Conservation (phyloP, 2,113 vertebrate species). For the Oncorhynchus keta region DNA sequence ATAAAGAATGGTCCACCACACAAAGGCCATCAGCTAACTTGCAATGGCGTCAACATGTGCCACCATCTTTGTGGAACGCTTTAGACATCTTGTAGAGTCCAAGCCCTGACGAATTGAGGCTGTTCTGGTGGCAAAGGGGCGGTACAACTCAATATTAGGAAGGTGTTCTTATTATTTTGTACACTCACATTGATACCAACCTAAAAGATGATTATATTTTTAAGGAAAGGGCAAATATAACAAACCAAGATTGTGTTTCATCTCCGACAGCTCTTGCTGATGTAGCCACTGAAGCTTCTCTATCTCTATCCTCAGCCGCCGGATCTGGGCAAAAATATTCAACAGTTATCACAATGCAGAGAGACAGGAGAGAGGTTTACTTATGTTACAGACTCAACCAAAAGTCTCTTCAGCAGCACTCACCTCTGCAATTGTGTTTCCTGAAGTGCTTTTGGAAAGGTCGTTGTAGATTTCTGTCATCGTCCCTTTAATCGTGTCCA, state of each 20-base stretch:
- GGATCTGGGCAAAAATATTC: constrained; percentile 75
- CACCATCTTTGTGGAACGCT: no score
- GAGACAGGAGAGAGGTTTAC: background rate
- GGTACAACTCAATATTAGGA: no score
- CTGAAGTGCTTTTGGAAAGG: constrained; percentile 93
- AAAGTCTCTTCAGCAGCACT: constrained; percentile 16
- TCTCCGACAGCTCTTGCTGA: constrained; percentile 94
- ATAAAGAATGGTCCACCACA: no score
- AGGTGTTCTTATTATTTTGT: no score
- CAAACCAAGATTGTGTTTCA: constrained; percentile 96
- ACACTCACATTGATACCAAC: background rate
- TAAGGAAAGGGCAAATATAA: background rate
- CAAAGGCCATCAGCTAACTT: no score
- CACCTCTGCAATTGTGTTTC: constrained; percentile 96
- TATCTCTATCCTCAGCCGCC: constrained; percentile 94
- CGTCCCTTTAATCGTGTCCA: constrained; percentile 98
- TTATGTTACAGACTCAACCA: no score
- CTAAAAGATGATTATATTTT: background rate
- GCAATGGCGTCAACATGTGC: no score
- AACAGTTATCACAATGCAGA: background rate
- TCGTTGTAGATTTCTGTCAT: constrained; percentile 99
- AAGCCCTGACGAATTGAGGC: no score
- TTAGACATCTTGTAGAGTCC: no score
- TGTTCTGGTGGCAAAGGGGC: no score
- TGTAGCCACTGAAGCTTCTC: constrained; percentile 97